Conservation (phyloP, 23 tunicate genomes). For the Diplosoma virens region DNA sequence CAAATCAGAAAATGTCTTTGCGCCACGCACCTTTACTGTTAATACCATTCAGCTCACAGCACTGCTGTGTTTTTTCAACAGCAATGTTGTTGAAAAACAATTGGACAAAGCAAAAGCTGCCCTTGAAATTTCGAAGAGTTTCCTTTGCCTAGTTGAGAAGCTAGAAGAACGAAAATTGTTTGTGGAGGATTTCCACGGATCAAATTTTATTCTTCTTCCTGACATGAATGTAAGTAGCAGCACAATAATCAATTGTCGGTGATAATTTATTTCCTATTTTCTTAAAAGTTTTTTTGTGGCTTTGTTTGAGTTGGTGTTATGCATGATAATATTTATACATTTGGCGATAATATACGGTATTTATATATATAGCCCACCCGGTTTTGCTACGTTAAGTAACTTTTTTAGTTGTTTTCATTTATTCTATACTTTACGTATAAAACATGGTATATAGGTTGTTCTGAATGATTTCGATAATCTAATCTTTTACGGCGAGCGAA, state of each 20-base stretch:
- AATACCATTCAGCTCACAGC: background rate
- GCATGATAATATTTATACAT: background rate
- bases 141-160: conserved; percentile 33
- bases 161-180: conserved; percentile 26
- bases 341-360: background rate
- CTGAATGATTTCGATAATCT: conserved; percentile 14
- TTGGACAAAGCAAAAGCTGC: conserved; percentile 22
- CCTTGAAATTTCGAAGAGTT: conserved; percentile 10
- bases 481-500: conserved; percentile 30
- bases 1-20: too few species aligned
- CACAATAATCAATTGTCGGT: too few species aligned
- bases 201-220: background rate
- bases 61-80: conserved; percentile 2
- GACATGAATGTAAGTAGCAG: conserved; percentile 14
- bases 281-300: too few species aligned
- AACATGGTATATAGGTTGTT: conserved; percentile 24
- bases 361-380: background rate
- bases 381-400: background rate
- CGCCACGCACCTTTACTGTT: background rate
- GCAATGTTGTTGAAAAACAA: background rate
- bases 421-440: background rate
- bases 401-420: background rate
- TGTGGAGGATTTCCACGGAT: conserved; percentile 45
- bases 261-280: too few species aligned
- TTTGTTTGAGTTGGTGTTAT: too few species aligned